Evolutionary conservation across 2,888 invertebrate species (phyloP), one percentile per base, ranked within the genome.

Genomic region (Himalopsyche kuldschensis): DNA sequence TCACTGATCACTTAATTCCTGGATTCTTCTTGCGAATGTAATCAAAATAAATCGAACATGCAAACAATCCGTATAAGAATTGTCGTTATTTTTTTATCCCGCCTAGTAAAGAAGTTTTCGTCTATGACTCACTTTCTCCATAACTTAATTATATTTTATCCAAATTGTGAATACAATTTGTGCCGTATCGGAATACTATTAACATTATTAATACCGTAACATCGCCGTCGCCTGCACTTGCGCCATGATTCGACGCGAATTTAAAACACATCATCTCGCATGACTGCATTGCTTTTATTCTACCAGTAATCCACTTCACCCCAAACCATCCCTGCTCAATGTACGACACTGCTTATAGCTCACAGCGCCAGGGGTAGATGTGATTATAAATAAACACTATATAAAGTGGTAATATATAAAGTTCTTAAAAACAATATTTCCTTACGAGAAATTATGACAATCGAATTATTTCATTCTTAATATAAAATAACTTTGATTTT

Each of bases 211-310:
- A 4, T n/a, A 69, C 69, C 69, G 27, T 63, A 27, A 27, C 63
- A 24, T 63, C 27, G 63, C 63, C 63, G 27, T 27, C 30, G 69
- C 27, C 20, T 69, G 69, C 69, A 69, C 69, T 69, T 35, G 35
- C 30, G 78, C 27, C 6, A 46, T 8, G 11, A 78, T 78, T 78
- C 78, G 78, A 46, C 24, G 27, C 78, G 78, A 78, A 78, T 78
- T 78, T 46, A 78, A 78, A 78, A 78, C 47, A 24, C 41, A 78
- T 78, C 47, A 47, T 46, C 78, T 46, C 78, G 78, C 78, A 78
- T 46, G 46, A 30, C 35, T 27, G 78, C 24, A 41, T 47, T 47
- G 46, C 78, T 30, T 47, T 46, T 35, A 41, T 76, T n/a, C 20
- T 76, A 76, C 30, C 76, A 32, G 20, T 31, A 76, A 31, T n/a